phyloP scores from a whole-genome alignment of 2,113 vertebrate species.

The Alaudala cheleensis region DNA sequence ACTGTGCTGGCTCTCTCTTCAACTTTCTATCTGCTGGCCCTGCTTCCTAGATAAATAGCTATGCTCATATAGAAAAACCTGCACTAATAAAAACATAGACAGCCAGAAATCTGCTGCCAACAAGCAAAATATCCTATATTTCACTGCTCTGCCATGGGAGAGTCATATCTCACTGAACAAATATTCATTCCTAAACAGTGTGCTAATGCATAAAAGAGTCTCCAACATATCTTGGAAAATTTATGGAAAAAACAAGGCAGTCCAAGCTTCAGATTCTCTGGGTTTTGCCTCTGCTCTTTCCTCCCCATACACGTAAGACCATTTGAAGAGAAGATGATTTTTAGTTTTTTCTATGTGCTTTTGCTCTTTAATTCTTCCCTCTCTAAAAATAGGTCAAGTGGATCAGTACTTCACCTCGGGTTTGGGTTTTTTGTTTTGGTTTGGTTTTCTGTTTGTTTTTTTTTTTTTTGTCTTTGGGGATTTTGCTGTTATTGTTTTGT shows the following conservation, averaged over 20 bases:
- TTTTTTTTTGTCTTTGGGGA: not conserved
- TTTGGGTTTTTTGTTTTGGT: too few relatives aligned
- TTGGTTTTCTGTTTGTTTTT: too few relatives aligned
- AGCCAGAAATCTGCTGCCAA: slow-evolving; percentile 66
- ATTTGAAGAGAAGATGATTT: not conserved
- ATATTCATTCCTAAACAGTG: slow-evolving; percentile 49
- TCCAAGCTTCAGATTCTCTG: not conserved
- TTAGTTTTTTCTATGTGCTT: not conserved
- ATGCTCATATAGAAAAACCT: slow-evolving; percentile 46
- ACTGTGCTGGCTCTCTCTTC: slow-evolving; percentile 36
- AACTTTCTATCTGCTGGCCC: slow-evolving; percentile 42
- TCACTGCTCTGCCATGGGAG: slow-evolving; percentile 44
- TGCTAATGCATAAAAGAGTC: slow-evolving; percentile 30
- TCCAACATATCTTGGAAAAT: slow-evolving; percentile 19
- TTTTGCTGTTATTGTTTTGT: not conserved
- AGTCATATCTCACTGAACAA: slow-evolving; percentile 54
- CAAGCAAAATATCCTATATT: slow-evolving; percentile 62
- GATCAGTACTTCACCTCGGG: not conserved
- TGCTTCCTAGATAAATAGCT: slow-evolving; percentile 60
- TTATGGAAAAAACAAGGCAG: not conserved
- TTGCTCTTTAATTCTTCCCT: not conserved
- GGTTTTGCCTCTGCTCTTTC: not conserved
- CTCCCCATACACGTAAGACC: not conserved
- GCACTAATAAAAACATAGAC: slow-evolving; percentile 57
- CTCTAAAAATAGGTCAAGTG: not conserved